Evolutionary conservation across 2,113 vertebrate species (phyloP).

Genomic region (Xenotilapia longispinis): DNA sequence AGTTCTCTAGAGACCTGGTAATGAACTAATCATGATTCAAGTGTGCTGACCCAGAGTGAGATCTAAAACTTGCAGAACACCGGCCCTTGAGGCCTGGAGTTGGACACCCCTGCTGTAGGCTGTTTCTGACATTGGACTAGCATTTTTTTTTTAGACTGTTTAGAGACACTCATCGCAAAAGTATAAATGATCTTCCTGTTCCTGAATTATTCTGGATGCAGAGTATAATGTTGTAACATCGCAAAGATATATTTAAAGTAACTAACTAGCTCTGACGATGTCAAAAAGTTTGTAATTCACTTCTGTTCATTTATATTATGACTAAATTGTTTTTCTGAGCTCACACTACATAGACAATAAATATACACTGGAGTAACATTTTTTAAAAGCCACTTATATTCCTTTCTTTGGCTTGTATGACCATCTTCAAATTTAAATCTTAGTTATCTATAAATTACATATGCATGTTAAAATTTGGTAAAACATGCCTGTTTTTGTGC

Average conservation of each 20-base stretch:
- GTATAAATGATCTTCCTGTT: neutral
- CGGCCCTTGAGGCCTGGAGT: neutral
- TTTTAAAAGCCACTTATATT: neutral
- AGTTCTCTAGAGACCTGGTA: neutral
- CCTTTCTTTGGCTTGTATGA: neutral
- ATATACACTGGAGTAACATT: neutral
- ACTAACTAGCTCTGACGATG: neutral
- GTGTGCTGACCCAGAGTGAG: neutral
- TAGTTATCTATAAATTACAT: neutral
- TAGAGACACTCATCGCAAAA: neutral
- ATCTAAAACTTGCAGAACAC: neutral
- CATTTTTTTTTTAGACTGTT: neutral
- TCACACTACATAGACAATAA: neutral
- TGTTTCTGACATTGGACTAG: neutral
- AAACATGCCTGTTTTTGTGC: constrained; percentile 1
- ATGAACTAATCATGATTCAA: neutral
- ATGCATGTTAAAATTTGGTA: neutral
- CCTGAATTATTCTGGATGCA: neutral
- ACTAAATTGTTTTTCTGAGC: neutral
- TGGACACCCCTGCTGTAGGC: neutral
- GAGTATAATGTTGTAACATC: neutral
- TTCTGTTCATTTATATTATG: neutral
- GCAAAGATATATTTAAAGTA: neutral
- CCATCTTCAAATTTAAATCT: neutral
- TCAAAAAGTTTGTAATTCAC: neutral